These are phyloP conservation scores for Drosophila setosimentum DNA, from an alignment of 2,888 invertebrate species.

Conservation along the genomic window DNA sequence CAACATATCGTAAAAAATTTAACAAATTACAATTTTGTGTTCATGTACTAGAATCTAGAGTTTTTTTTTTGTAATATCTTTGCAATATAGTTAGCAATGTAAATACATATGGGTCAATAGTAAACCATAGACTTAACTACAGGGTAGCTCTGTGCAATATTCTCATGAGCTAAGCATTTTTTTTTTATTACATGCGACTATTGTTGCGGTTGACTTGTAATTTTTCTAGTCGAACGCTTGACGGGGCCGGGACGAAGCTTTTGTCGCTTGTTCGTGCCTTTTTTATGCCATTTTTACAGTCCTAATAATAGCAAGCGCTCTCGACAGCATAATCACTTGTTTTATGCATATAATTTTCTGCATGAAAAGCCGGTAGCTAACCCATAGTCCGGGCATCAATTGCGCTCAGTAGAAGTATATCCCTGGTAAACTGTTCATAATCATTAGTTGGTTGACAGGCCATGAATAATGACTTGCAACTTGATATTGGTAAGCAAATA, in stretches of 20 bases:
- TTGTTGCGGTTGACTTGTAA: slow-evolving; percentile 47
- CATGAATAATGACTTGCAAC: slow-evolving; percentile 76
- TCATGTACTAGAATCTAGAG: background rate
- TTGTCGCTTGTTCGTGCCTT: slow-evolving; percentile 47
- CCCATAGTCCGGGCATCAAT: background rate
- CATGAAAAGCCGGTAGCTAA: slow-evolving; percentile 64
- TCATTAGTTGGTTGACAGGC: slow-evolving; percentile 70
- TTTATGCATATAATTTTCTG: slow-evolving; percentile 81
- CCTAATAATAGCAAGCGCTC: slow-evolving; percentile 65
- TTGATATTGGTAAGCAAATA: slow-evolving; percentile 75
- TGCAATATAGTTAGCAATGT: background rate
- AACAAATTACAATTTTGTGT: background rate
- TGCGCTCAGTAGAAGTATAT: slow-evolving; percentile 19
- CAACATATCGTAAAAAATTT: background rate
- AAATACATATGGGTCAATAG: background rate
- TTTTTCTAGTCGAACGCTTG: slow-evolving; percentile 43
- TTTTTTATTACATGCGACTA: slow-evolving; percentile 1
- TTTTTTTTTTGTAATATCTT: background rate
- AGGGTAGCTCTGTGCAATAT: background rate
- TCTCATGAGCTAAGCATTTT: background rate
- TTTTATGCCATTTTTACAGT: slow-evolving; percentile 61
- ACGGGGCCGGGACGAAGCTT: slow-evolving; percentile 37
- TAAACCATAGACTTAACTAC: no score
- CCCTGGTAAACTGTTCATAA: slow-evolving; percentile 65
- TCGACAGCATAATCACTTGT: slow-evolving; percentile 77